A percentile compares a stretch with the other conserved stretches of the same genome.
Conservation (phyloP, 2,888 invertebrate species). For the Drosophila algonquin region DNA sequence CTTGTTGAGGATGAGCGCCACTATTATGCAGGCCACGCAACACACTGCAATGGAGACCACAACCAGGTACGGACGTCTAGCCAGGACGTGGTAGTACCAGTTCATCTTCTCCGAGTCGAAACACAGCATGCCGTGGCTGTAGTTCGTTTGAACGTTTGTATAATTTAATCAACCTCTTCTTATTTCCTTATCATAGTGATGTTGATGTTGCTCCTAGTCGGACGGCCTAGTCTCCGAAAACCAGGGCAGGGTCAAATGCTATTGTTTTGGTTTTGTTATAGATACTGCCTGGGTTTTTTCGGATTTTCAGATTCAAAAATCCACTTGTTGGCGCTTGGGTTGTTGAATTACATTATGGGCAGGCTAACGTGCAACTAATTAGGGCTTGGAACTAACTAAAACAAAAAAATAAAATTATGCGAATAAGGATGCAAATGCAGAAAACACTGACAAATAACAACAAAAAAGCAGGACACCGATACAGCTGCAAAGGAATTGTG, state of each 20-base stretch:
- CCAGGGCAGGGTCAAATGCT: slow-evolving; percentile 52
- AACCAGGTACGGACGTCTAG: slow-evolving; percentile 88
- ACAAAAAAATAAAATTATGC: slow-evolving; percentile 38
- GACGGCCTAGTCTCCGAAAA: slow-evolving; percentile 43
- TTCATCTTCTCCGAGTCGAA: slow-evolving; percentile 81
- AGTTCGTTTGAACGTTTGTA: slow-evolving; percentile 1
- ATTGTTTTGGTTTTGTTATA: slow-evolving; percentile 72
- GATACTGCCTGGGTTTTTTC: slow-evolving; percentile 54
- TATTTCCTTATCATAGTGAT: slow-evolving; percentile 20
- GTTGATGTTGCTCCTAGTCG: slow-evolving; percentile 1
- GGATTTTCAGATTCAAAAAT: slow-evolving; percentile 1
- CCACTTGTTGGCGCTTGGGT: slow-evolving; percentile 19
- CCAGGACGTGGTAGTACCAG: slow-evolving; percentile 88
- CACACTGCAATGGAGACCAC: slow-evolving; percentile 87
- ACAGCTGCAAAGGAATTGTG: neutral
- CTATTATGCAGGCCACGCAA: slow-evolving; percentile 87
- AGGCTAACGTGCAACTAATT: slow-evolving; percentile 16
- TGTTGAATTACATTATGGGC: slow-evolving; percentile 1
- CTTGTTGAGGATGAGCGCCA: slow-evolving; percentile 87
- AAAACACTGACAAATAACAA: slow-evolving; percentile 34
- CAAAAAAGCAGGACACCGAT: slow-evolving; percentile 32
- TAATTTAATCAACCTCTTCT: neutral
- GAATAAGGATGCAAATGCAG: slow-evolving; percentile 39
- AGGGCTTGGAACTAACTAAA: slow-evolving; percentile 31
- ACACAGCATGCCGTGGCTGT: slow-evolving; percentile 59